Conservation (phyloP, 2,888 invertebrate genomes). For the Morpho helenor region DNA sequence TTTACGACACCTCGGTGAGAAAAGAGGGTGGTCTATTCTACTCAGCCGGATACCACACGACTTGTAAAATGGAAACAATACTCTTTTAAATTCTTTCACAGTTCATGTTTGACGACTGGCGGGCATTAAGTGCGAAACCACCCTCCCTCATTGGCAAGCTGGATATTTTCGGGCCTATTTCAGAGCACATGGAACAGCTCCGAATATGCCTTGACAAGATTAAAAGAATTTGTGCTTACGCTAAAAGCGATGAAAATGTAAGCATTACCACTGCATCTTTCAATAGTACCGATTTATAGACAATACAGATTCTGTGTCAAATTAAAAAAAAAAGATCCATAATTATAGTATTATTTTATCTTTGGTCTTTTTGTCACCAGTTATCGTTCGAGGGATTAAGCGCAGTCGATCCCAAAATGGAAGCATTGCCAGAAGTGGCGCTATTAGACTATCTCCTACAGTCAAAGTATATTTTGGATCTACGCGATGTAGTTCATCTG, state of each 20-base stretch:
- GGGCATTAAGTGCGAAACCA: constrained; percentile 55
- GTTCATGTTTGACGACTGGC: constrained; percentile 53
- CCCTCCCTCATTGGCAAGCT: constrained; percentile 67
- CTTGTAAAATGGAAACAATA: too few relatives aligned
- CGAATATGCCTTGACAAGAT: constrained; percentile 60
- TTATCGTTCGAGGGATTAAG: constrained; percentile 56
- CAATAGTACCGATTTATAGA: neutral
- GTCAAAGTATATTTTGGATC: constrained; percentile 54
- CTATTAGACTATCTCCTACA: constrained; percentile 65
- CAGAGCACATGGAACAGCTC: constrained; percentile 63
- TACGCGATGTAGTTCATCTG: constrained; percentile 45
- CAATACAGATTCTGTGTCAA: neutral
- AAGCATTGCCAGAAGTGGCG: constrained; percentile 68
- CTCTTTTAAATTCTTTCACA: constrained; percentile 23
- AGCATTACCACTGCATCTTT: constrained; percentile 19
- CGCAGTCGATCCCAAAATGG: constrained; percentile 60
- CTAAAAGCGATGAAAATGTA: constrained; percentile 44
- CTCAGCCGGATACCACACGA: too few relatives aligned
- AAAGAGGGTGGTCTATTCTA: too few relatives aligned
- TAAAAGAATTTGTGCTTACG: constrained; percentile 44
- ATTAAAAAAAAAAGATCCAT: neutral
- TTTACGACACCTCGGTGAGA: too few relatives aligned
- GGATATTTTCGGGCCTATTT: constrained; percentile 48
- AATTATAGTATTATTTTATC: neutral
- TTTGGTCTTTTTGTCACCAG: constrained; percentile 33